Evolutionary conservation across 2,113 vertebrate species (phyloP).

Genomic region (Toxostoma redivivum): DNA sequence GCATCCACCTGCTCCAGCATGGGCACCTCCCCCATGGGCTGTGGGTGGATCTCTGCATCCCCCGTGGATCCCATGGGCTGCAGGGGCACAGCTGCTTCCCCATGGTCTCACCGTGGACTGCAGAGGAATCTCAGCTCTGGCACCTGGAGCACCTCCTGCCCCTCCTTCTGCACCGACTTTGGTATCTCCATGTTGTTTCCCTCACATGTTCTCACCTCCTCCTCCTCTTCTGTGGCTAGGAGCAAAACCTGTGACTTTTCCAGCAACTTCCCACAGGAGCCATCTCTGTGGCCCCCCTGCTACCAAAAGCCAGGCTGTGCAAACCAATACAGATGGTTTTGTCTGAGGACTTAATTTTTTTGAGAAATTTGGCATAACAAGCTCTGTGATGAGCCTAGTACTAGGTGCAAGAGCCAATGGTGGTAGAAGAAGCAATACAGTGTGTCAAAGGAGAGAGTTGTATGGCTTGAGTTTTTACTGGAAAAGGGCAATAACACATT

Average conservation of each 20-base stretch:
- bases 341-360: not conserved
- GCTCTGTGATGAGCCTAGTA: not conserved
- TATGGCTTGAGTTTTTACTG: not conserved
- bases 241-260: not conserved
- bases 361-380: not conserved
- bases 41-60: not conserved
- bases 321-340: not conserved
- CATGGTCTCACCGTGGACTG: not conserved
- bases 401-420: too few relatives aligned
- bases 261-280: not conserved
- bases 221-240: not conserved
- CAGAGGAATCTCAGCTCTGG: not conserved
- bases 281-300: not conserved
- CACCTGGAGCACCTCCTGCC: not conserved
- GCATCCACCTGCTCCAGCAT: not conserved
- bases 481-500: not conserved
- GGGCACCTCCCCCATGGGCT: not conserved
- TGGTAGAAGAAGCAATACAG: not conserved
- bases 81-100: not conserved
- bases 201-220: not conserved
- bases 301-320: not conserved
- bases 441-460: not conserved
- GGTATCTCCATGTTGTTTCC: not conserved
- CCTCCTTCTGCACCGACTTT: not conserved
- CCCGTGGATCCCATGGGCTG: not conserved